A percentile compares a stretch with the other conserved stretches of the same genome.
Evolutionary conservation across 2,888 invertebrate genomes (phyloP).

Genomic region (Ochropacha duplaris): DNA sequence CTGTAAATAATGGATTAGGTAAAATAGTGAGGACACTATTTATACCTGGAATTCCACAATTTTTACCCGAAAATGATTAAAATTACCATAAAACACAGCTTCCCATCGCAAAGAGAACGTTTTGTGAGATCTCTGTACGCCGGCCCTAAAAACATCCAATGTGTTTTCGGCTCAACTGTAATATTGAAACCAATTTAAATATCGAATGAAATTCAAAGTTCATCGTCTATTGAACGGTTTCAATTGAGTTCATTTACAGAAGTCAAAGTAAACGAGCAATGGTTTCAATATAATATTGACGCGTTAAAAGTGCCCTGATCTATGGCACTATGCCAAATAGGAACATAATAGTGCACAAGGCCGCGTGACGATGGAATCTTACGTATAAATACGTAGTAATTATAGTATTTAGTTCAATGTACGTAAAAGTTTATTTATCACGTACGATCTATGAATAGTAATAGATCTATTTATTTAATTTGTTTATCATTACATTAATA

Average conservation of each 20-base stretch:
- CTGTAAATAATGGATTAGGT: too few relatives aligned
- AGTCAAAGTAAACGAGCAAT: constrained; percentile 16
- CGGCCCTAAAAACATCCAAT: constrained; percentile 25
- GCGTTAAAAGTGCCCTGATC: constrained; percentile 10
- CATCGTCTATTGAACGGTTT: background rate
- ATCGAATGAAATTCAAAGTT: constrained; percentile 17
- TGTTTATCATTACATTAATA: too few relatives aligned
- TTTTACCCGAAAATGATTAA: too few relatives aligned
- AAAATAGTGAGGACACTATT: too few relatives aligned
- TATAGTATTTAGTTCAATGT: constrained; percentile 1
- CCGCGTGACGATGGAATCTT: constrained; percentile 21
- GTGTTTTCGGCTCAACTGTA: constrained; percentile 27
- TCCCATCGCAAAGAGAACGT: background rate
- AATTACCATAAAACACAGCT: background rate
- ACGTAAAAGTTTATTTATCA: background rate
- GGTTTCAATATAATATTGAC: constrained; percentile 10
- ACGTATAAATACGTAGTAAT: background rate
- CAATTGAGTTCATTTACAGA: background rate
- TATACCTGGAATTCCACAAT: too few relatives aligned
- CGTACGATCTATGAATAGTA: background rate
- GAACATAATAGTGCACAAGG: constrained; percentile 54
- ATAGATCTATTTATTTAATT: background rate
- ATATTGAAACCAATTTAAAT: constrained; percentile 23
- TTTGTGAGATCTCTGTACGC: constrained; percentile 17
- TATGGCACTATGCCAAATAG: constrained; percentile 65